phyloP scores from a whole-genome alignment of 2,888 invertebrate species.

The Neoascia interrupta region DNA sequence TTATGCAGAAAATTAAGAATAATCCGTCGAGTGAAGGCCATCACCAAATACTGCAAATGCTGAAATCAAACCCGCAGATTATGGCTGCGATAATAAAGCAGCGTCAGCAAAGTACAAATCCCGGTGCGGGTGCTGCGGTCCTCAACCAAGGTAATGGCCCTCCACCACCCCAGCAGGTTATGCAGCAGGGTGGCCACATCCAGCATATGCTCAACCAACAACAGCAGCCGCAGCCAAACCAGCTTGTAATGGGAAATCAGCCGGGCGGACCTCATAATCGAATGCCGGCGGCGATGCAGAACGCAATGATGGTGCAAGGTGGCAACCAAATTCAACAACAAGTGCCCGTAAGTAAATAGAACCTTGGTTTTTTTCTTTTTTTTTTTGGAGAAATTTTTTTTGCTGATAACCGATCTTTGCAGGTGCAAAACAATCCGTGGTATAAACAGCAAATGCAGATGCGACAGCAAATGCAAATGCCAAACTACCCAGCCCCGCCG shows the following conservation, averaged over 20 bases:
- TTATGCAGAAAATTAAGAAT: constrained; percentile 93
- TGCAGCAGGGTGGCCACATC: constrained; percentile 74
- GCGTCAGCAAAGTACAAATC: constrained; percentile 83
- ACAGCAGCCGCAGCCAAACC: constrained; percentile 79
- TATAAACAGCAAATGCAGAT: constrained; percentile 80
- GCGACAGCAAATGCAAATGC: constrained; percentile 81
- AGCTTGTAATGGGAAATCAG: constrained; percentile 80
- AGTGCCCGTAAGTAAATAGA: constrained; percentile 76
- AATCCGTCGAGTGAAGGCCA: constrained; percentile 96
- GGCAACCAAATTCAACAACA: constrained; percentile 74
- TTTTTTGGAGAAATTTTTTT: neutral
- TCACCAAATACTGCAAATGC: constrained; percentile 91
- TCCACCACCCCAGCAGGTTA: constrained; percentile 74
- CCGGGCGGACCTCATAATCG: constrained; percentile 78
- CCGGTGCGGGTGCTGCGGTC: constrained; percentile 72
- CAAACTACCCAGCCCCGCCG: constrained; percentile 78
- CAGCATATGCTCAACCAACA: constrained; percentile 79
- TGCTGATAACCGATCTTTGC: neutral
- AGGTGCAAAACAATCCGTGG: constrained; percentile 77
- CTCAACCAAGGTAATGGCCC: constrained; percentile 75
- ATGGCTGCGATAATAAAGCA: constrained; percentile 98
- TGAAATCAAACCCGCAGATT: constrained; percentile 95
- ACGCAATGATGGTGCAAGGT: constrained; percentile 76
- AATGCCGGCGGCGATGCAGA: constrained; percentile 78
- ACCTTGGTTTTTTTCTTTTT: neutral